phyloP scores from a whole-genome alignment of 2,113 vertebrate species.

The Trochalopteron elliotii region DNA sequence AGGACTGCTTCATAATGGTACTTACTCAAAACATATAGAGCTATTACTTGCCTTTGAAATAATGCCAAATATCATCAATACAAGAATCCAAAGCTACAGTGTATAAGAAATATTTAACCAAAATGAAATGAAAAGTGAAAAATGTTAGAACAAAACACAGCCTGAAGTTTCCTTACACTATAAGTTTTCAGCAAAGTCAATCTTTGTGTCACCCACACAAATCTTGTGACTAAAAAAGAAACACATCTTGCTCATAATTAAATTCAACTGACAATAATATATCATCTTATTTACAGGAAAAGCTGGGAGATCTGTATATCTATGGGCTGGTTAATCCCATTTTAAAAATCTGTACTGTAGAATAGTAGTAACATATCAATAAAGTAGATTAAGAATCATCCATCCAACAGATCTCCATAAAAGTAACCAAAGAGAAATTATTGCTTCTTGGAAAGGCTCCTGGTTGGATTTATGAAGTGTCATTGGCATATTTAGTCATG shows the following conservation, averaged over 20 bases:
- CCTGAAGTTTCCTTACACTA: background rate
- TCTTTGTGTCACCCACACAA: background rate
- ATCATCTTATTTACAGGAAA: background rate
- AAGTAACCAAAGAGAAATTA: background rate
- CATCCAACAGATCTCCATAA: background rate
- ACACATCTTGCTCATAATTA: background rate
- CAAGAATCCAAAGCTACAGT: background rate
- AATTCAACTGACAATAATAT: background rate
- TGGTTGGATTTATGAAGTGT: background rate
- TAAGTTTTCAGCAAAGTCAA: background rate
- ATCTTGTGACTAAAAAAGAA: background rate
- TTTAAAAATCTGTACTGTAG: background rate
- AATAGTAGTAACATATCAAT: background rate
- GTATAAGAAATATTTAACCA: background rate
- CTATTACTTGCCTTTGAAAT: background rate
- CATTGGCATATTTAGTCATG: background rate
- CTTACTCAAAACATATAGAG: background rate
- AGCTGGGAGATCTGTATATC: background rate
- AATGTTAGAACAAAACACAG: constrained; percentile 12
- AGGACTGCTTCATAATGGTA: background rate
- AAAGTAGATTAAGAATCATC: background rate
- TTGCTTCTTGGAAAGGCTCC: background rate
- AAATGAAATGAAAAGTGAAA: constrained; percentile 37
- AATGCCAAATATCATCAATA: background rate
- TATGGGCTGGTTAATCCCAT: background rate